Evolutionary conservation across 2,113 vertebrate genomes (phyloP).

Genomic region (Dicrurus megarhynchus): DNA sequence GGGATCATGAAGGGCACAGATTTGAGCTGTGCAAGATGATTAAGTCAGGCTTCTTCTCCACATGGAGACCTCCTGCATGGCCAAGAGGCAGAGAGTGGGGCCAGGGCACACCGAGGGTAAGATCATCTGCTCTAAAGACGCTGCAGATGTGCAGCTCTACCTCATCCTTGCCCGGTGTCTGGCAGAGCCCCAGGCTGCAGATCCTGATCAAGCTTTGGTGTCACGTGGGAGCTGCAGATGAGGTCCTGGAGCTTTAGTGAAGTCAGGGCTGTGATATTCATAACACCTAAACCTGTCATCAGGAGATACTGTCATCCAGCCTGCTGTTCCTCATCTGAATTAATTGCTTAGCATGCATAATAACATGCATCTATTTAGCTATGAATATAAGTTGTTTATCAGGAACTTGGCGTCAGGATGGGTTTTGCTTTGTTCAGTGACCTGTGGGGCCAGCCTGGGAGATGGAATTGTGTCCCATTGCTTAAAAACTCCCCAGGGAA

Average conservation of each 20-base stretch:
- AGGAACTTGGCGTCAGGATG: not conserved
- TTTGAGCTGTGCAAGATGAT: not conserved
- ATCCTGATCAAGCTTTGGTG: not conserved
- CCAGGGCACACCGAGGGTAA: not conserved
- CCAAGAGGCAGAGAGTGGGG: not conserved
- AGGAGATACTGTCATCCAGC: not conserved
- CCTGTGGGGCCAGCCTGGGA: not conserved
- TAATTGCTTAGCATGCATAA: not conserved
- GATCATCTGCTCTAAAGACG: too few relatives aligned
- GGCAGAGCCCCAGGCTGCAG: not conserved
- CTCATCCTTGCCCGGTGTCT: accelerated
- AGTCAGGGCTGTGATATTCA: not conserved
- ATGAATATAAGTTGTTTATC: not conserved
- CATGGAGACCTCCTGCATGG: not conserved
- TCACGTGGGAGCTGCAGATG: not conserved
- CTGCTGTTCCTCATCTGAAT: not conserved
- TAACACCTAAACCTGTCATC: not conserved
- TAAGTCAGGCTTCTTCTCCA: not conserved
- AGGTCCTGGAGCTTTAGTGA: not conserved
- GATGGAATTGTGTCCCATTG: not conserved
- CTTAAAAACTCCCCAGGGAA: not conserved
- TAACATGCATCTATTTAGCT: not conserved
- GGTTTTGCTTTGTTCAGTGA: not conserved
- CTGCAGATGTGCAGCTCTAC: not conserved
- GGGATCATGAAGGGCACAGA: not conserved